Evolutionary conservation across 1,140 invertebrate genomes (phyloP), one percentile per base, ranked within the genome.

Genomic region (Bombyx mandarina): DNA sequence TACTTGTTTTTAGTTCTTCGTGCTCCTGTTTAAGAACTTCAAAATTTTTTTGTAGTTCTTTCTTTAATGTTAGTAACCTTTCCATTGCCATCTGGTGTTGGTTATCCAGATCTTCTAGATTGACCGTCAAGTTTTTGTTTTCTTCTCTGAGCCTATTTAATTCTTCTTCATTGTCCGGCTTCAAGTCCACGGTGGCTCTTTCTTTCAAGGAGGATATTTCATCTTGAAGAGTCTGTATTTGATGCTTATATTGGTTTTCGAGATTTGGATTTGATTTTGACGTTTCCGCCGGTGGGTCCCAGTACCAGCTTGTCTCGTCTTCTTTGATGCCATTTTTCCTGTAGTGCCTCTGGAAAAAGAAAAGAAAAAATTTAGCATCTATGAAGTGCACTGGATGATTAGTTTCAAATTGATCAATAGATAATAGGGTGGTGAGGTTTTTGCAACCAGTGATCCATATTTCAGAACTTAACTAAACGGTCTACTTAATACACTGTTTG

Each of bases 31-130:
- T 88, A 1, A 93, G 70, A 9, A 86, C 71, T 65, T 90, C 89
- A 60, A 88, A 88, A 62, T 93, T 92, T n/a, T 88, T 88, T 53
- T 91, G 89, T n/a, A 92, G 67, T 57, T 92, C 90, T 12, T 89
- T 89, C 75, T 93, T 93, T n/a, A 93, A 67, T 0, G 83, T 71
- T 12, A 93, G 69, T 10, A 93, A 66, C 71, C 90, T 89, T 54
- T 92, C 91, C 79, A 94, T 91, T 0, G 92, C 93, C 62, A 89
- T 76, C 62, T 92, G 89, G 71, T 95, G 92, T 74, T 95, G 93
- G 48, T 74, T 87, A 71, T 95, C 94, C 63, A 95, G 79, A 73
- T 94, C 93, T 60, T 94, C 93, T 43, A 95, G 83, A 61, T 89
- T 93, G 6, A 62, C 67, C 6, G 88, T 84, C 43, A 93, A 74